These are phyloP conservation scores for Leptodactylus fallax DNA, from an alignment of 2,797 vertebrate species.

Conservation along the genomic window DNA sequence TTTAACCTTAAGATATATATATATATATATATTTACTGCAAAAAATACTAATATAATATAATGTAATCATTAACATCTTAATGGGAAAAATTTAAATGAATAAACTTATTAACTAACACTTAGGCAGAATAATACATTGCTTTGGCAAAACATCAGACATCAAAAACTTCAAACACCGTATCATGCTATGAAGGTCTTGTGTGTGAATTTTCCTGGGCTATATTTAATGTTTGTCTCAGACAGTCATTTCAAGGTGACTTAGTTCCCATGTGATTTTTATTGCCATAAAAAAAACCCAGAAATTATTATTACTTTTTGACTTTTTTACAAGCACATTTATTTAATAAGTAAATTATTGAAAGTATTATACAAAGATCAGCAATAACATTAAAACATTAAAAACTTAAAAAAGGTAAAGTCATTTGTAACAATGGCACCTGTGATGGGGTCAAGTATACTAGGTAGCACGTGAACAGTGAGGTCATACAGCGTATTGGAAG, in stretches of 20 bases:
- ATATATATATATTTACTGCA: no score
- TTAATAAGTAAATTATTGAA: background rate
- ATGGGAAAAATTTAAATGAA: no score
- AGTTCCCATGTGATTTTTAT: constrained; percentile 26
- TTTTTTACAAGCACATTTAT: background rate
- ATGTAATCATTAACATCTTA: no score
- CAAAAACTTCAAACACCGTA: background rate
- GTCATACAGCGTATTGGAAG: no score
- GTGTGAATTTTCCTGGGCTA: background rate
- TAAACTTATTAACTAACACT: background rate
- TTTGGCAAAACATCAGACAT: constrained; percentile 42
- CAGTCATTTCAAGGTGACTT: constrained; percentile 8
- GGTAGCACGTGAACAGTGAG: no score
- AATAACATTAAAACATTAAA: background rate
- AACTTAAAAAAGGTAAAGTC: background rate
- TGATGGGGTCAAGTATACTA: no score
- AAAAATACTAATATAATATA: no score
- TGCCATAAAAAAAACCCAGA: background rate
- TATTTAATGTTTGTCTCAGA: constrained; percentile 4
- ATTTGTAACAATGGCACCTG: no score
- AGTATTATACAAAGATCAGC: no score
- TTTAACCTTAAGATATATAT: no score
- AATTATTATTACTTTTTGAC: no score
- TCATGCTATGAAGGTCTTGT: background rate
- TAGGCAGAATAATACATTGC: background rate